These are phyloP conservation scores for Poeciliopsis presidionis DNA, from an alignment of 2,797 vertebrate species.

Conservation along the genomic window DNA sequence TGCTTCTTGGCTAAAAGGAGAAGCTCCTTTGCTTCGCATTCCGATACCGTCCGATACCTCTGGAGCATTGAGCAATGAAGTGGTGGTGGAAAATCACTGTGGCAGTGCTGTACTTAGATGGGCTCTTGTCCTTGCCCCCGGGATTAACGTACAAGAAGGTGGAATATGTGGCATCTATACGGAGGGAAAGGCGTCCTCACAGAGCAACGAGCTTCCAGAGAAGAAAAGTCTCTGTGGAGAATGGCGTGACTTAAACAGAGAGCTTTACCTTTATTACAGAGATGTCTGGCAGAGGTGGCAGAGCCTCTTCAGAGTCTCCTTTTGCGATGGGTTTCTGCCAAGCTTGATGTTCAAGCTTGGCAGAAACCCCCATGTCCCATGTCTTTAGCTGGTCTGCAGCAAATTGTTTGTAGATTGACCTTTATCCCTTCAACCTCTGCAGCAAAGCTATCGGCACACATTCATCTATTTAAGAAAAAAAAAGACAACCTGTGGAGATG, in stretches of 20 bases:
- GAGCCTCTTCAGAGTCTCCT: constrained; percentile 90
- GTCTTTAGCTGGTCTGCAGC: not conserved
- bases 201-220: constrained; percentile 90
- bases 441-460: not conserved
- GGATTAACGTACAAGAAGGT: constrained; percentile 90
- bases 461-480: not conserved
- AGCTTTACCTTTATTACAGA: constrained; percentile 86
- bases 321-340: constrained; percentile 89
- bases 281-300: constrained; percentile 84
- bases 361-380: constrained; percentile 10
- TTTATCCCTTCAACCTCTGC: not conserved
- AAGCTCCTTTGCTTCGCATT: not conserved
- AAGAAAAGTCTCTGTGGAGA: constrained; percentile 90
- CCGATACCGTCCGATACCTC: constrained; percentile 65
- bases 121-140: constrained; percentile 91
- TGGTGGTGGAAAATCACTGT: constrained; percentile 91
- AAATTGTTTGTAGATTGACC: not conserved
- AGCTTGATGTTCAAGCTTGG: constrained; percentile 76
- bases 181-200: constrained; percentile 88
- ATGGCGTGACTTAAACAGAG: constrained; percentile 87
- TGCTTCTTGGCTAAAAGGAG: not conserved
- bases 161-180: constrained; percentile 87
- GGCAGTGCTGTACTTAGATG: constrained; percentile 91
- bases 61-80: constrained; percentile 81
- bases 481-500: not conserved